A percentile compares a stretch with the other conserved stretches of the same genome.
These are phyloP conservation scores for Clusia tigrina DNA, from an alignment of 2,888 invertebrate genomes.

Conservation along the genomic window DNA sequence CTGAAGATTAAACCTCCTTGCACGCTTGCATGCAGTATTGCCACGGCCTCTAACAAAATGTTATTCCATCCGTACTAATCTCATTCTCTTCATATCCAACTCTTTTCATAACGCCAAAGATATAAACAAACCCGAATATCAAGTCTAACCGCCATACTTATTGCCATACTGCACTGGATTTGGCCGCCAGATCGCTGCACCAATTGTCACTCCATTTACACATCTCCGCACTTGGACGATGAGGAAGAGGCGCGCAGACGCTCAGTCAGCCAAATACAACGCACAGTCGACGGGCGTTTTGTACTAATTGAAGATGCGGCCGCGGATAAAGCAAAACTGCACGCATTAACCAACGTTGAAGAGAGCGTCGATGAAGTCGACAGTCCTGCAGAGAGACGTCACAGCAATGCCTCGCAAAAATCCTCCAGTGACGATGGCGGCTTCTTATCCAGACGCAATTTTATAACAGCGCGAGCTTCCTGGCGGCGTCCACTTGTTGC, in stretches of 20 bases:
- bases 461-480: slow-evolving; percentile 68
- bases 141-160: slow-evolving; percentile 79
- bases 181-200: slow-evolving; percentile 78
- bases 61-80: not conserved
- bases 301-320: slow-evolving; percentile 66
- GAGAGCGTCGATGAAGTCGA: slow-evolving; percentile 46
- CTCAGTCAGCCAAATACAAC: slow-evolving; percentile 73
- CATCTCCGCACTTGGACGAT: slow-evolving; percentile 58
- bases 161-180: slow-evolving; percentile 76
- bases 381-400: slow-evolving; percentile 61
- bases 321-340: slow-evolving; percentile 18
- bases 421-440: slow-evolving; percentile 86
- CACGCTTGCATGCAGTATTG: slow-evolving; percentile 33
- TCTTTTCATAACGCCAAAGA: slow-evolving; percentile 66
- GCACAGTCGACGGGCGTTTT: slow-evolving; percentile 79
- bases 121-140: slow-evolving; percentile 94
- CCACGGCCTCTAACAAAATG: too few species aligned
- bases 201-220: slow-evolving; percentile 66
- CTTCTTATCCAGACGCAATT: slow-evolving; percentile 72
- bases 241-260: slow-evolving; percentile 62
- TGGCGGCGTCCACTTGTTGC: slow-evolving; percentile 73
- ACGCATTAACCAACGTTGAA: slow-evolving; percentile 19
- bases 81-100: not conserved
- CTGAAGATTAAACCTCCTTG: too few species aligned
- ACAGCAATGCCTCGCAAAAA: slow-evolving; percentile 68